Base-by-base conservation (phyloP, 2,113 vertebrate species). In the Gallinago undulata region DNA sequence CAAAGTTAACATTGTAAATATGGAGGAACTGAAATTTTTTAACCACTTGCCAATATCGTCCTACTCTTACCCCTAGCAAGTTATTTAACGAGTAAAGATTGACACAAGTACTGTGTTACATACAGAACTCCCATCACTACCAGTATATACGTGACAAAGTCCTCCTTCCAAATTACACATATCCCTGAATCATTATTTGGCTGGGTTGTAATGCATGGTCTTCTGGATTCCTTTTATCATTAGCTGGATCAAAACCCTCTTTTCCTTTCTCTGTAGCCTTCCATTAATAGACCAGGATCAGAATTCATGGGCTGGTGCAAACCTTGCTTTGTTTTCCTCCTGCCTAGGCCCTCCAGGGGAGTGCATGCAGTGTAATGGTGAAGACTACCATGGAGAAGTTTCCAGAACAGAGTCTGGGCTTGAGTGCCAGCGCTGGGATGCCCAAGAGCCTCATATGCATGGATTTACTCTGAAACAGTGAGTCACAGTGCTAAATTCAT, bases 301-400 rank as follows among this genome's bases (percentile, higher is more conserved):
- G 35, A 89, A 83, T 67, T 66, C 51, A 67, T 1, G 0, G 21
- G 16, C 9, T 84, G 33, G 6, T 31, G 16, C 0, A 0, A 64
- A 79, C 21, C 24, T 75, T 37, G 25, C 23, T 87, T 50, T 28
- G n/a, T 87, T 74, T 85, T 67, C 19, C 35, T 45, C 68, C 60
- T 53, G 31, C 12, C 45, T 57, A 87, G 80, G 2, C 78, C 22
- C 90, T 30, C 95, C 95, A 98, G 98, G 96, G 27, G 98, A 99
- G 23, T 99, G 99, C 47, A 99, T 99, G 68, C 93, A 98, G 11
- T 99, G 99, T 98, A 99, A 98, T 3, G 99, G 99, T 2, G 99
- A 99, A 96, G 93, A 98, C 74, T 99, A 99, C 75, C 98, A 97
- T 7, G 99, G 99, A 27, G 99, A 98, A 90, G 77, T 98, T 75